These are phyloP conservation scores for Mythimna pallens DNA, from an alignment of 2,888 invertebrate species.

Conservation along the genomic window DNA sequence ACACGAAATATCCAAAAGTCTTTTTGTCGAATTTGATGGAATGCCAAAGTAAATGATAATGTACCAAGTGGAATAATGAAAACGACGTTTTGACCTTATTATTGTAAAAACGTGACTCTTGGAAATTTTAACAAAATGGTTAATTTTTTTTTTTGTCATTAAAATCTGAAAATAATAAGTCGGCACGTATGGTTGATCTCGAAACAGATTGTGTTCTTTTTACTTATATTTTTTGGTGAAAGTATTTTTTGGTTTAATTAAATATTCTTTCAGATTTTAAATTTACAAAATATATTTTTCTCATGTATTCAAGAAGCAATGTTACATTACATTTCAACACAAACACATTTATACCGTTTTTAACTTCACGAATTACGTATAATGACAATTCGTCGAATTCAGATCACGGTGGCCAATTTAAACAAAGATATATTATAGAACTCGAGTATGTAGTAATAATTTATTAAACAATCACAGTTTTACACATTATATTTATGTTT, in stretches of 20 bases:
- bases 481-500: no score
- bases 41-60: slow-evolving; percentile 46
- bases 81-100: slow-evolving; percentile 58
- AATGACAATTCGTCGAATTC: no score
- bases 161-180: slow-evolving; percentile 51
- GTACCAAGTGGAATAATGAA: slow-evolving; percentile 46
- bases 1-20: slow-evolving; percentile 35
- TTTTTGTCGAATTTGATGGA: slow-evolving; percentile 51
- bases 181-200: slow-evolving; percentile 45
- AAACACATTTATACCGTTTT: no score
- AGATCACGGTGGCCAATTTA: no score
- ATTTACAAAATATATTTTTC: neutral
- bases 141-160: slow-evolving; percentile 54
- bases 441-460: neutral
- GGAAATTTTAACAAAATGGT: slow-evolving; percentile 46
- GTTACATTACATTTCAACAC: neutral
- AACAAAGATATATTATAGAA: no score
- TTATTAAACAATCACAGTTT: no score
- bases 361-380: no score
- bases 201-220: slow-evolving; percentile 34
- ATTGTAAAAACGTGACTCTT: slow-evolving; percentile 62
- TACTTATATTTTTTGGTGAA: slow-evolving; percentile 5
- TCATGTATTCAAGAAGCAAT: neutral
- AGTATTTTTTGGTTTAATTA: slow-evolving; percentile 5
- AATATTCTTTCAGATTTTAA: neutral